Base-by-base conservation (phyloP, 2,113 vertebrate species). In the Oxyura jamaicensis region DNA sequence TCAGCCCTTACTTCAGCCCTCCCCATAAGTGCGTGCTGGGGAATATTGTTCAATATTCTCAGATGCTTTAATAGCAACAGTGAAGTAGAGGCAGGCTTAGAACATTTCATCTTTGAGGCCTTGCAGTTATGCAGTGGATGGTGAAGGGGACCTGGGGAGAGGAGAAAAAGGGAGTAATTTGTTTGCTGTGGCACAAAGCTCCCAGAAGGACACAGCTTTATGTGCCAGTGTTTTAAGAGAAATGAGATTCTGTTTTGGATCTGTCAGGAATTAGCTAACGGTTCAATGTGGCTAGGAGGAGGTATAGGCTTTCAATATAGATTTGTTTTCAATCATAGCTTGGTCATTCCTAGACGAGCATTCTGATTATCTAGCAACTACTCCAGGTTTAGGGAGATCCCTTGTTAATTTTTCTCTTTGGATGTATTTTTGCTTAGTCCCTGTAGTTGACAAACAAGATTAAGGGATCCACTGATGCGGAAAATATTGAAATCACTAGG, bases 401-500 rank as follows among this genome's bases (percentile, higher is more conserved):
- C 56, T 44, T 90, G 76, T 71, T 90, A 88, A 52, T 62, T 44
- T 81, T 71, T 73, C 66, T 10, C 31, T 36, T 68, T 90, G 39
- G 3, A 33, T 72, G 3, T 12, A 56, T 55, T 86, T 77, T 39
- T 56, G 2, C 33, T 59, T 67, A 62, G 76, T 88, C 48, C 9
- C n/a, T 44, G 39, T 65, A 88, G 53, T 90, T 96, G 83, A 92
- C 62, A 94, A 96, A 95, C 72, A 92, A 94, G 73, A 89, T 93
- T 90, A 96, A 94, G 69, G 73, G 41, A 72, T 69, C 84, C 80
- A 55, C 48, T 76, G 83, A 62, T 93, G 88, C 65, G 80, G 90
- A 96, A 96, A 96, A 81, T 84, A 82, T 14, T 90, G 76, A 94
- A 96, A 94, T 94, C 86, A 88, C 83, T 94, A 90, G 83, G 69